Evolutionary conservation across 2,113 vertebrate genomes (phyloP).

Genomic region (Leptodactylus fuscus): DNA sequence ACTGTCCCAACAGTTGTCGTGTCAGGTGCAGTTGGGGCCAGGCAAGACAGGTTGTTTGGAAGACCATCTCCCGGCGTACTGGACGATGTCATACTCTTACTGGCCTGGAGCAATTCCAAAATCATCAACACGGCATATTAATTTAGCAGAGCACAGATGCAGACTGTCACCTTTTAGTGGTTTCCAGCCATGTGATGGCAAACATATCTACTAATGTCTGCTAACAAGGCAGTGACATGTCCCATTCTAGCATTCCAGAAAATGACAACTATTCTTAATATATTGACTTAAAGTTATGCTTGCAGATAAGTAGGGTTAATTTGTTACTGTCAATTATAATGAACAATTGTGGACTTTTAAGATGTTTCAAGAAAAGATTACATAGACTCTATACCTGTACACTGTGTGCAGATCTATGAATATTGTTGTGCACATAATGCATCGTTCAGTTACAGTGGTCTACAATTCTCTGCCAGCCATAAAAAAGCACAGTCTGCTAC

Average conservation of each 20-base stretch:
- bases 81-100: constrained; percentile 63
- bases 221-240: constrained; percentile 62
- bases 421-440: too few species aligned
- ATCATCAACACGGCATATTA: constrained; percentile 62
- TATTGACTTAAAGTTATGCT: too few species aligned
- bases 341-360: background rate
- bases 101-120: constrained; percentile 67
- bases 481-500: background rate
- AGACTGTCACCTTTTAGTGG: constrained; percentile 64
- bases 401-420: background rate
- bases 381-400: background rate
- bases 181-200: constrained; percentile 35
- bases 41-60: constrained; percentile 66
- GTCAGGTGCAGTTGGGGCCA: constrained; percentile 79
- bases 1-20: constrained; percentile 78
- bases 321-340: background rate
- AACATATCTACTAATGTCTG: constrained; percentile 45
- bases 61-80: constrained; percentile 72
- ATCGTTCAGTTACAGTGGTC: too few species aligned
- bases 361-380: background rate
- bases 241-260: constrained; percentile 52
- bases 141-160: constrained; percentile 63
- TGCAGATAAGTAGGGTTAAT: background rate
- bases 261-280: constrained; percentile 32
- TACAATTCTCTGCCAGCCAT: background rate